Conservation (phyloP, 1,140 invertebrate genomes). For the Bactericera cockerelli region DNA sequence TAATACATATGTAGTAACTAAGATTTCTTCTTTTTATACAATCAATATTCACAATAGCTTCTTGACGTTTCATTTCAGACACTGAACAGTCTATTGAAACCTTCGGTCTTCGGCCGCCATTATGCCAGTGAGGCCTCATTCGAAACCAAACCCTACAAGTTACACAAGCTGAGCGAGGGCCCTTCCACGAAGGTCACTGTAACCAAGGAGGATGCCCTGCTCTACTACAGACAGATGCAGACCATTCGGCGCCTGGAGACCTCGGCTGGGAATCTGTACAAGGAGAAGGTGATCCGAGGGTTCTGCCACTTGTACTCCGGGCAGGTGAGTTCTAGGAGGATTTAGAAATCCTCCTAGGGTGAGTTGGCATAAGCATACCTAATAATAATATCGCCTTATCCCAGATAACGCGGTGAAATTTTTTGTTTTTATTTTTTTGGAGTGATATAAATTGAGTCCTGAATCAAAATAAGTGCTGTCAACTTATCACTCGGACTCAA, state of each 20-base stretch:
- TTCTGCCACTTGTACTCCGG: conserved; percentile 74
- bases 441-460: too few species aligned
- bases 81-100: too few species aligned
- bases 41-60: too few species aligned
- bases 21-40: background rate
- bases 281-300: conserved; percentile 57
- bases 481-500: too few species aligned
- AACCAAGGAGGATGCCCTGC: conserved; percentile 44
- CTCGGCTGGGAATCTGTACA: conserved; percentile 51
- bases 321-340: conserved; percentile 39
- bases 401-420: too few species aligned
- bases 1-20: background rate
- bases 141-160: conserved; percentile 64
- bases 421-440: too few species aligned
- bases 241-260: conserved; percentile 51
- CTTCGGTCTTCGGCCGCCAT: too few species aligned
- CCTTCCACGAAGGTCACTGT: conserved; percentile 45
- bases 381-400: too few species aligned
- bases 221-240: conserved; percentile 46
- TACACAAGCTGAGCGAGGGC: conserved; percentile 73
- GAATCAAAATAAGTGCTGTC: too few species aligned
- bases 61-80: too few species aligned
- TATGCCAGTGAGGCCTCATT: conserved; percentile 50
- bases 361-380: too few species aligned
- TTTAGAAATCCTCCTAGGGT: too few species aligned